phyloP scores from a whole-genome alignment of 2,113 vertebrate genomes.

The Bombycilla garrulus region DNA sequence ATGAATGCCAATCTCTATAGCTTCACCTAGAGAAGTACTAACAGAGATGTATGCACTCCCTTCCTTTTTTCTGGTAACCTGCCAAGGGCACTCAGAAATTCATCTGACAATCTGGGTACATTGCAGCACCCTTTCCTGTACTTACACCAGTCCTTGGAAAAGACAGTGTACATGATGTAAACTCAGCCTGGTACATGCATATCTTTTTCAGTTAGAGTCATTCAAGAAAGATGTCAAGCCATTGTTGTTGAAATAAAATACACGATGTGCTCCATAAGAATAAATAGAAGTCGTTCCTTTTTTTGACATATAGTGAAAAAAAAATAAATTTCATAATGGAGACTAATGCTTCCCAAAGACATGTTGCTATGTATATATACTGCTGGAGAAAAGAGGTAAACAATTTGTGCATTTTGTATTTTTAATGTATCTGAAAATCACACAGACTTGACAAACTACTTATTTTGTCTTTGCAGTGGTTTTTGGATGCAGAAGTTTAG shows the following conservation, averaged over 20 bases:
- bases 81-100: not conserved
- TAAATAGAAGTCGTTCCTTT: not conserved
- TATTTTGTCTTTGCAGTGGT: not conserved
- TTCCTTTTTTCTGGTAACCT: not conserved
- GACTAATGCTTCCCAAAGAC: not conserved
- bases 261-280: not conserved
- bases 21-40: not conserved
- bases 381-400: not conserved
- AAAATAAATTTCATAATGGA: not conserved
- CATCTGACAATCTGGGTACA: not conserved
- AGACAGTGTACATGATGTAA: not conserved
- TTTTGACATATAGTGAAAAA: not conserved
- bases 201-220: not conserved
- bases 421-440: not conserved
- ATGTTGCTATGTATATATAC: fast-evolving
- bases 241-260: not conserved
- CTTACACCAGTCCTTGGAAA: not conserved
- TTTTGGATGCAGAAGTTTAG: not conserved
- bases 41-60: not conserved
- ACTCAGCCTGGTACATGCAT: not conserved
- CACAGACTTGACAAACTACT: not conserved
- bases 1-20: not conserved
- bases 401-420: not conserved
- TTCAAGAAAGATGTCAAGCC: not conserved
- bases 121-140: not conserved